Evolutionary conservation across 2,113 vertebrate species (phyloP).

Genomic region (Empidonax traillii): DNA sequence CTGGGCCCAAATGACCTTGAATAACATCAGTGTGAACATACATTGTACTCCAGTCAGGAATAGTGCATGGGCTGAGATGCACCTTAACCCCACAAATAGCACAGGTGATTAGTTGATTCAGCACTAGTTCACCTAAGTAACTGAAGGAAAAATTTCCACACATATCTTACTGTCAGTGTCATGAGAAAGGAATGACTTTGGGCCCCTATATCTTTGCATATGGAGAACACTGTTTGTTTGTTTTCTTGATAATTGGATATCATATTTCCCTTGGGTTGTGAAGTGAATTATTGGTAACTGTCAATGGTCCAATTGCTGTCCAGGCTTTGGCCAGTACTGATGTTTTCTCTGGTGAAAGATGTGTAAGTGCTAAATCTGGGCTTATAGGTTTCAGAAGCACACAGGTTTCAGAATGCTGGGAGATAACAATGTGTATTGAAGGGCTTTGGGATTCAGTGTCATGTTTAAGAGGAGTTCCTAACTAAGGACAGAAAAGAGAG

Average conservation of each 20-base stretch:
- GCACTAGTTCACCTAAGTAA: neutral
- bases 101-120: neutral
- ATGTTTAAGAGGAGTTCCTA: neutral
- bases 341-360: neutral
- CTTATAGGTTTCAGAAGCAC: neutral
- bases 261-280: neutral
- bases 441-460: neutral
- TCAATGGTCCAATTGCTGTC: neutral
- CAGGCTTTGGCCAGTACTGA: neutral
- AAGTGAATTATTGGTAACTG: neutral
- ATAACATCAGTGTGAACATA: neutral
- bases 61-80: neutral
- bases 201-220: neutral
- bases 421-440: fast-evolving
- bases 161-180: neutral
- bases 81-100: neutral
- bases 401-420: neutral
- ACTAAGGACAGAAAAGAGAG: neutral
- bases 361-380: neutral
- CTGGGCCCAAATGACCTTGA: neutral
- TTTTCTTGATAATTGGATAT: neutral
- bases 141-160: neutral
- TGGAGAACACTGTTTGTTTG: neutral
- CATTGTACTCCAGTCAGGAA: neutral
- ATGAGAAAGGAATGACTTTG: neutral